Evolutionary conservation across 2,888 invertebrate species (phyloP).

Genomic region (Lasioglossum oenotherae): DNA sequence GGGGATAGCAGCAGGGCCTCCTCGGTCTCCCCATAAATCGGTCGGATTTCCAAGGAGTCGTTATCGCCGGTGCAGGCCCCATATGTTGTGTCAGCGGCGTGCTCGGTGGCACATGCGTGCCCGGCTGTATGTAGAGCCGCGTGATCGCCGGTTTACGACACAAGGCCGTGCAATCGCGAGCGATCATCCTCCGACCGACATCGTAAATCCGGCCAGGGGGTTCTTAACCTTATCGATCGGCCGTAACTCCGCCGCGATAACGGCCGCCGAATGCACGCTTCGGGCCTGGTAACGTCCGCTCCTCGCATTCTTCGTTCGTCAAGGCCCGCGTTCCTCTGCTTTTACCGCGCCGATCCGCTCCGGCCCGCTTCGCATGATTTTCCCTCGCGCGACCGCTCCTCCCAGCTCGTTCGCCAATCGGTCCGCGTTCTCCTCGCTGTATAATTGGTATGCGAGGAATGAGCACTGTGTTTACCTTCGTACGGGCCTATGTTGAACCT

Average conservation of each 20-base stretch:
- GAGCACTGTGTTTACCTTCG: not conserved
- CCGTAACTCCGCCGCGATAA: constrained; percentile 65
- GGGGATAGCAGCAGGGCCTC: not conserved
- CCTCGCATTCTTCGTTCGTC: constrained; percentile 38
- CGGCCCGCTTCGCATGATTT: not conserved
- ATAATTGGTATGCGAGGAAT: constrained; percentile 13
- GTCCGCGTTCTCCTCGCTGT: constrained; percentile 1
- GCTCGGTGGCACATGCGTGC: constrained; percentile 57
- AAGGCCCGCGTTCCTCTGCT: constrained; percentile 17
- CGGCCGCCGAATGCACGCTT: constrained; percentile 60
- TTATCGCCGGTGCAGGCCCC: constrained; percentile 37
- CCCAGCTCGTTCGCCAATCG: not conserved
- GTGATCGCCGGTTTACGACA: constrained; percentile 81
- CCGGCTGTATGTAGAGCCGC: constrained; percentile 65
- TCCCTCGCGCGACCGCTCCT: not conserved
- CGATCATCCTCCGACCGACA: constrained; percentile 82
- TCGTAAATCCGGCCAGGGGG: constrained; percentile 81
- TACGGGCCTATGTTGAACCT: not conserved
- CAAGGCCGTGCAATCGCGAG: constrained; percentile 84
- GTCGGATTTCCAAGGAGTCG: constrained; percentile 31
- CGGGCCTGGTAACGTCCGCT: constrained; percentile 38
- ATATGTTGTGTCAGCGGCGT: constrained; percentile 40
- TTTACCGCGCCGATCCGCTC: not conserved
- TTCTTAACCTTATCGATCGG: constrained; percentile 82
- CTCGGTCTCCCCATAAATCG: constrained; percentile 30